Evolutionary conservation across 1,140 invertebrate species (phyloP).

Genomic region (Atta texana): DNA sequence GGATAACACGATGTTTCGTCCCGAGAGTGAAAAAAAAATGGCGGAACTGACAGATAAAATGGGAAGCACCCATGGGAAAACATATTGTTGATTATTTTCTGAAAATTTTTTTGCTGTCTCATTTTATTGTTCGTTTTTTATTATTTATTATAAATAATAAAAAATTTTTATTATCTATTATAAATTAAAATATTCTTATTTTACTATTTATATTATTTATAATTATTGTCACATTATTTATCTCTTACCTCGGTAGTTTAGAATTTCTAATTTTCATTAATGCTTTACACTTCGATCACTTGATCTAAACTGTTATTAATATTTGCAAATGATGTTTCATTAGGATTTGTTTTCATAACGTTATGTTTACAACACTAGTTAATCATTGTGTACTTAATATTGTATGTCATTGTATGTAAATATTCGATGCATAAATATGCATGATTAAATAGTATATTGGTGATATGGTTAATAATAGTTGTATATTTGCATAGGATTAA

Average conservation of each 20-base stretch:
- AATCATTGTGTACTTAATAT: background rate
- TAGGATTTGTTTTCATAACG: background rate
- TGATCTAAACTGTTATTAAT: constrained; percentile 1
- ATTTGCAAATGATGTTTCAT: background rate
- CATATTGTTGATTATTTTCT: background rate
- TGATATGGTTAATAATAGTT: background rate
- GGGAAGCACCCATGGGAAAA: background rate
- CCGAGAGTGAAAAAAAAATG: constrained; percentile 30
- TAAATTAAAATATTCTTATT: background rate
- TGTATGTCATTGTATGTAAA: background rate
- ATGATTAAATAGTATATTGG: constrained; percentile 8
- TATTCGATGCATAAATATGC: background rate
- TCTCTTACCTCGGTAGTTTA: background rate
- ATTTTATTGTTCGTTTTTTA: too few species aligned
- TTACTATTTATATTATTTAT: background rate
- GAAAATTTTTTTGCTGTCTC: background rate
- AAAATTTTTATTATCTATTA: background rate
- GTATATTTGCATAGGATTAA: background rate
- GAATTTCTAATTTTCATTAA: background rate
- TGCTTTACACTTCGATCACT: background rate
- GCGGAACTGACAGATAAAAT: constrained; percentile 14
- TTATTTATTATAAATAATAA: background rate
- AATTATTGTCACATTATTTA: background rate
- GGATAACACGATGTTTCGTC: constrained; percentile 29
- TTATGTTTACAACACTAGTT: background rate